These are phyloP conservation scores for Centropus bengalensis DNA, from an alignment of 2,113 vertebrate species.

Conservation along the genomic window DNA sequence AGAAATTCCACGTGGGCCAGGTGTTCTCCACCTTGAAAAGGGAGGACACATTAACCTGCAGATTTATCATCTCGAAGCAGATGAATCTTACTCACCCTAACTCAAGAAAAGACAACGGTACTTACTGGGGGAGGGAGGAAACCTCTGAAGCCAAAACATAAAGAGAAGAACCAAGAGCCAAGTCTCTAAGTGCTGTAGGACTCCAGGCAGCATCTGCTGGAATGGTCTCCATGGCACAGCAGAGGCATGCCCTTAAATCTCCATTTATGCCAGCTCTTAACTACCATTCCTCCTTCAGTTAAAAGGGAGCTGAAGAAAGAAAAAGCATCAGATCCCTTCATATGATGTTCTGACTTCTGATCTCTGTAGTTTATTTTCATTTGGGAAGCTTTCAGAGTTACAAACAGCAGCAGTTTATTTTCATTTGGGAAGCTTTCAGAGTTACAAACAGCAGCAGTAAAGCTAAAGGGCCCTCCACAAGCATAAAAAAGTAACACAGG, in stretches of 20 bases:
- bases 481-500: neutral
- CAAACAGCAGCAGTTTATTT: neutral
- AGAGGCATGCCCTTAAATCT: neutral
- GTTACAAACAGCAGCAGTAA: neutral
- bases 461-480: neutral
- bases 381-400: neutral
- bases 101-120: neutral
- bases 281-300: neutral
- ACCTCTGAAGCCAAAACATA: neutral
- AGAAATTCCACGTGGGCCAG: neutral
- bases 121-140: neutral
- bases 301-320: neutral
- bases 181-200: neutral
- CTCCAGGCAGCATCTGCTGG: neutral
- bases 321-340: neutral
- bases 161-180: neutral
- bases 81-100: neutral
- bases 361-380: neutral
- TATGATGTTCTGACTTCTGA: neutral
- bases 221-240: neutral
- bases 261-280: neutral
- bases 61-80: neutral
- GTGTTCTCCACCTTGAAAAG: neutral
- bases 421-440: neutral
- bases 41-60: neutral